These are phyloP conservation scores for Pseudomyrmex gracilis DNA, from an alignment of 1,140 invertebrate genomes.

Conservation along the genomic window DNA sequence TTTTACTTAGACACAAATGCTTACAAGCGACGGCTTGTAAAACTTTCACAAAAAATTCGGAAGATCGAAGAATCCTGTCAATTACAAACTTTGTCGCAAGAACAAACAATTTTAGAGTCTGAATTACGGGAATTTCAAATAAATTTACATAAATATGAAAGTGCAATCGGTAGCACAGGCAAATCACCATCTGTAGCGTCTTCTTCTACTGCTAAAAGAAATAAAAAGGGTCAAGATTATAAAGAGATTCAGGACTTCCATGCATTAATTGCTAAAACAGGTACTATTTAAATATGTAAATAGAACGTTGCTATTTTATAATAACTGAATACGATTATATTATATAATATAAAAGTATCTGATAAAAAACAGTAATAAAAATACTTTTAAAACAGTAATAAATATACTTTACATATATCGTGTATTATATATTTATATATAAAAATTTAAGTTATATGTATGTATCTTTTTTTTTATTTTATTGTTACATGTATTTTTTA, in stretches of 20 bases:
- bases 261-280: slow-evolving; percentile 78
- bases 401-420: too few relatives aligned
- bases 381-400: not conserved
- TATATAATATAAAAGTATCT: slow-evolving; percentile 11
- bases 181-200: not conserved
- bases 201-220: slow-evolving; percentile 14
- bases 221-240: slow-evolving; percentile 52
- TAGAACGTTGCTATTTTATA: slow-evolving; percentile 27
- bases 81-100: slow-evolving; percentile 69
- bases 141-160: slow-evolving; percentile 75
- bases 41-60: slow-evolving; percentile 79
- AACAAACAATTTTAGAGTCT: slow-evolving; percentile 73
- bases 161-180: slow-evolving; percentile 53
- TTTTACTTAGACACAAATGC: slow-evolving; percentile 74
- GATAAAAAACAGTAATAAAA: not conserved
- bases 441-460: too few relatives aligned
- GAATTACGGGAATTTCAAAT: slow-evolving; percentile 74
- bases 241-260: slow-evolving; percentile 76
- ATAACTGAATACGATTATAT: slow-evolving; percentile 15
- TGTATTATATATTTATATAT: too few relatives aligned
- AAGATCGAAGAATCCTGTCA: slow-evolving; percentile 75
- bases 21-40: slow-evolving; percentile 77
- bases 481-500: not conserved
- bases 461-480: not conserved
- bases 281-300: slow-evolving; percentile 63